phyloP scores from a whole-genome alignment of 1,140 invertebrate species.

The Solenopsis invicta region DNA sequence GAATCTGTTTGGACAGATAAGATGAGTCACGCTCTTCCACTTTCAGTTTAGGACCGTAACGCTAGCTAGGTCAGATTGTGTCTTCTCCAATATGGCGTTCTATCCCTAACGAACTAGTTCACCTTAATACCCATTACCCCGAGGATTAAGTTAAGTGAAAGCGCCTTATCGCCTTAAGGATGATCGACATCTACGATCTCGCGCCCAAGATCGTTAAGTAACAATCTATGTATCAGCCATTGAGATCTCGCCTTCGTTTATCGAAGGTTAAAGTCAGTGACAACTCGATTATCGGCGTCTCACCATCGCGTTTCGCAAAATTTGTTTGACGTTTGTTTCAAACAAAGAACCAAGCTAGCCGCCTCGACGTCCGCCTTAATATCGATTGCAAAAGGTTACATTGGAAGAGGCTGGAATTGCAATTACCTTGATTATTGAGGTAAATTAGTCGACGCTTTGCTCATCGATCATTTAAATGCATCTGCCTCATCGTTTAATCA shows the following conservation, averaged over 20 bases:
- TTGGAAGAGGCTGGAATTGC: not conserved
- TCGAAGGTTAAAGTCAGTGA: constrained; percentile 42
- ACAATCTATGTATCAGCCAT: constrained; percentile 42
- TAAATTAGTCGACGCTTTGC: constrained; percentile 31
- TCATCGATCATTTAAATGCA: constrained; percentile 37
- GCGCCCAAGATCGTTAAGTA: constrained; percentile 56
- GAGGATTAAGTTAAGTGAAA: constrained; percentile 76
- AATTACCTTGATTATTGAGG: constrained; percentile 37
- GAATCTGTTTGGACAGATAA: not conserved
- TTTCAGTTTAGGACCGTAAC: constrained; percentile 24
- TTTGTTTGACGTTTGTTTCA: constrained; percentile 18
- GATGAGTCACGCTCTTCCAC: not conserved
- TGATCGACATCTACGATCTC: constrained; percentile 72
- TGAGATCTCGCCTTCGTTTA: constrained; percentile 22
- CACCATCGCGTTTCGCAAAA: constrained; percentile 4
- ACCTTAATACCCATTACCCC: constrained; percentile 61
- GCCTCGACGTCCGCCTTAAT: not conserved
- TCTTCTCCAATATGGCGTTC: constrained; percentile 50
- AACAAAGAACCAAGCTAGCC: not conserved
- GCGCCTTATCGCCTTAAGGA: constrained; percentile 75
- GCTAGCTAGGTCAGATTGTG: constrained; percentile 24
- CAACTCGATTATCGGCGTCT: constrained; percentile 44
- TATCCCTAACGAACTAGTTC: constrained; percentile 68
- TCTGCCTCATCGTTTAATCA: constrained; percentile 39
- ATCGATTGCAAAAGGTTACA: constrained; percentile 3